These are phyloP conservation scores for Neosalanx taihuensis DNA, from an alignment of 2,797 vertebrate genomes.

Conservation along the genomic window DNA sequence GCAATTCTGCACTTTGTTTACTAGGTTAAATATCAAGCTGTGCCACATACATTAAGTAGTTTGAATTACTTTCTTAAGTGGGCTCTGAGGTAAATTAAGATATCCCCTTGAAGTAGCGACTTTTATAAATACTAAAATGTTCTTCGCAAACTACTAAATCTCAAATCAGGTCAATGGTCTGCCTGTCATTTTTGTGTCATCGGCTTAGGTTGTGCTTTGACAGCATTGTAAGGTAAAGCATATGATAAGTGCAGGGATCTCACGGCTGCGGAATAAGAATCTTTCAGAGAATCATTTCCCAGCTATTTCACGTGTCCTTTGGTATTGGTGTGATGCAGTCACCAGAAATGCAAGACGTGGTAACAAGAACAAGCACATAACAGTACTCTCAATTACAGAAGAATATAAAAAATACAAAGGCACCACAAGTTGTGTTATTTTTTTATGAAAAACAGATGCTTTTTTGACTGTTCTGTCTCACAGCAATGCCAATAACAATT, in stretches of 20 bases:
- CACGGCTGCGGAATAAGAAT: not conserved
- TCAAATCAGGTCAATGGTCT: not conserved
- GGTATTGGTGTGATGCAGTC: conserved; percentile 48
- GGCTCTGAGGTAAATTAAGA: not conserved
- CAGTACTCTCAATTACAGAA: conserved; percentile 48
- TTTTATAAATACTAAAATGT: not conserved
- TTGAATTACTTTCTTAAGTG: too few species aligned
- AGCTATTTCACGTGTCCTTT: conserved; percentile 14
- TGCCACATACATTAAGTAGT: too few species aligned
- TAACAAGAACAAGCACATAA: conserved; percentile 61
- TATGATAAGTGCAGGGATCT: not conserved
- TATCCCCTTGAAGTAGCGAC: not conserved
- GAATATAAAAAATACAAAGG: conserved; percentile 67
- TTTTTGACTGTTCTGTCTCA: conserved; percentile 50
- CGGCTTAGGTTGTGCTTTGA: not conserved
- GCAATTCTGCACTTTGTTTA: too few species aligned
- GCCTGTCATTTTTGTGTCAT: not conserved
- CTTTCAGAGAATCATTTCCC: not conserved
- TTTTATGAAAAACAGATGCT: conserved; percentile 34
- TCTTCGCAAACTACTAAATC: not conserved
- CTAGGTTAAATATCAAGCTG: too few species aligned
- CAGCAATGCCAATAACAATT: conserved; percentile 33
- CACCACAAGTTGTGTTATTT: conserved; percentile 58
- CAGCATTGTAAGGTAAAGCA: not conserved
- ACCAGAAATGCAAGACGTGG: conserved; percentile 49